phyloP scores from a whole-genome alignment of 2,888 invertebrate species.

The Philhelius pedissequus region DNA sequence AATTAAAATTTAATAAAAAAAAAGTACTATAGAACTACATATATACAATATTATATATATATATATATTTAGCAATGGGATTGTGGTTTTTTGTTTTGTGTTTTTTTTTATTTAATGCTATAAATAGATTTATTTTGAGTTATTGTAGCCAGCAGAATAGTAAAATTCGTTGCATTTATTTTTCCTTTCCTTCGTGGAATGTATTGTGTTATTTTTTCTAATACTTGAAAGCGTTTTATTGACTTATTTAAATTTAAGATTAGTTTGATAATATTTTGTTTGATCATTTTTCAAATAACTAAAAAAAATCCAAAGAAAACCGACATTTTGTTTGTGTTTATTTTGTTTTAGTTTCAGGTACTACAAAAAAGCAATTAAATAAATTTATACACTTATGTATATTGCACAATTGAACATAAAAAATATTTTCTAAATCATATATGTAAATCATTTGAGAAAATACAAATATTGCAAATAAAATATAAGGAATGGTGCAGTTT shows the following conservation, averaged over 20 bases:
- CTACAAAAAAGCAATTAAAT: conserved; percentile 61
- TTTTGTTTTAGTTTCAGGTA: conserved; percentile 51
- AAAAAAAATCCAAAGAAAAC: background rate
- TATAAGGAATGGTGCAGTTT: conserved; percentile 42
- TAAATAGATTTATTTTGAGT: conserved; percentile 16
- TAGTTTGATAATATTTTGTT: background rate
- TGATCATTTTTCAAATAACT: background rate
- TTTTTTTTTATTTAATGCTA: background rate
- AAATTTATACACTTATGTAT: conserved; percentile 44
- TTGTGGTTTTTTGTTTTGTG: conserved; percentile 49
- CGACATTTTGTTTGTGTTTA: conserved; percentile 4
- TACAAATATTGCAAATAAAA: conserved; percentile 12
- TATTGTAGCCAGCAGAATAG: conserved; percentile 48
- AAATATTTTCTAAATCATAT: background rate
- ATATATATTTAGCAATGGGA: conserved; percentile 49
- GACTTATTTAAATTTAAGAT: background rate
- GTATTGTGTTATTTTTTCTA: conserved; percentile 47
- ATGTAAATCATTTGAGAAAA: background rate
- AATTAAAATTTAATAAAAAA: conserved; percentile 39
- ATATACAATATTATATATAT: background rate
- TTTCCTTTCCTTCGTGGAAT: conserved; percentile 44
- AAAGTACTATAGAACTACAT: background rate
- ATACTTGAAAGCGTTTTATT: conserved; percentile 45
- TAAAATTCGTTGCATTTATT: conserved; percentile 61
- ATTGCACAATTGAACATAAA: conserved; percentile 51